A percentile compares a stretch with the other conserved stretches of the same genome.
These are phyloP conservation scores for Octonoba sinensis DNA, from an alignment of 2,888 invertebrate genomes.

Conservation along the genomic window DNA sequence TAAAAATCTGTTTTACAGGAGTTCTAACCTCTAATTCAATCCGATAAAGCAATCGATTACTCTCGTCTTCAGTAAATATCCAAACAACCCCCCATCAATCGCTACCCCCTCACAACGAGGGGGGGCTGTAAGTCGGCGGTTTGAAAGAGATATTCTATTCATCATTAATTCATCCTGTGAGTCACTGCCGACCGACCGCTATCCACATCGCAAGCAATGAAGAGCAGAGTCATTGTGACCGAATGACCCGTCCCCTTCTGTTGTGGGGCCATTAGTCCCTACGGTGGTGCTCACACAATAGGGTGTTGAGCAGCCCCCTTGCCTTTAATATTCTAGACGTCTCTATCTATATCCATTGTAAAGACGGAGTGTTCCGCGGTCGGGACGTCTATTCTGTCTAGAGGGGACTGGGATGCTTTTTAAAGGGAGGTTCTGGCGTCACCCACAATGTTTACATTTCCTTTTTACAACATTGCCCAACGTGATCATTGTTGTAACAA, in stretches of 20 bases:
- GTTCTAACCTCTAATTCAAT: slow-evolving; percentile 7
- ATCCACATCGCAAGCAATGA: slow-evolving; percentile 48
- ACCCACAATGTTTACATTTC: slow-evolving; percentile 64
- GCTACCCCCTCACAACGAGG: neutral
- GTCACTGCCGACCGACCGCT: slow-evolving; percentile 52
- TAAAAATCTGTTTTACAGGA: too few species aligned
- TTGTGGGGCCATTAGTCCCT: slow-evolving; percentile 59
- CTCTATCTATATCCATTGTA: slow-evolving; percentile 56
- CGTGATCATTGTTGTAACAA: slow-evolving; percentile 20
- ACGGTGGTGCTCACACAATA: slow-evolving; percentile 54
- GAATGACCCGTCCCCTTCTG: slow-evolving; percentile 42
- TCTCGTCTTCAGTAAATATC: slow-evolving; percentile 8
- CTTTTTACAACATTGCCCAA: slow-evolving; percentile 33
- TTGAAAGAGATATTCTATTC: slow-evolving; percentile 64
- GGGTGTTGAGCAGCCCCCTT: slow-evolving; percentile 28
- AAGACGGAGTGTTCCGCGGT: slow-evolving; percentile 33
- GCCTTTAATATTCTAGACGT: slow-evolving; percentile 57
- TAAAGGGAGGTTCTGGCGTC: slow-evolving; percentile 33
- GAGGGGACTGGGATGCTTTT: slow-evolving; percentile 36
- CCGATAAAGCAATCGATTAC: neutral
- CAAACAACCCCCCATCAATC: slow-evolving; percentile 10
- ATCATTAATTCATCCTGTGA: slow-evolving; percentile 64
- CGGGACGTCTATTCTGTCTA: slow-evolving; percentile 3
- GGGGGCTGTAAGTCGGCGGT: slow-evolving; percentile 51
- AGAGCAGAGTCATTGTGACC: slow-evolving; percentile 61